Percentiles rank a stretch among this genome's conserved stretches.
These are phyloP conservation scores for Apus apus DNA, from an alignment of 2,113 vertebrate species.

Conservation along the genomic window DNA sequence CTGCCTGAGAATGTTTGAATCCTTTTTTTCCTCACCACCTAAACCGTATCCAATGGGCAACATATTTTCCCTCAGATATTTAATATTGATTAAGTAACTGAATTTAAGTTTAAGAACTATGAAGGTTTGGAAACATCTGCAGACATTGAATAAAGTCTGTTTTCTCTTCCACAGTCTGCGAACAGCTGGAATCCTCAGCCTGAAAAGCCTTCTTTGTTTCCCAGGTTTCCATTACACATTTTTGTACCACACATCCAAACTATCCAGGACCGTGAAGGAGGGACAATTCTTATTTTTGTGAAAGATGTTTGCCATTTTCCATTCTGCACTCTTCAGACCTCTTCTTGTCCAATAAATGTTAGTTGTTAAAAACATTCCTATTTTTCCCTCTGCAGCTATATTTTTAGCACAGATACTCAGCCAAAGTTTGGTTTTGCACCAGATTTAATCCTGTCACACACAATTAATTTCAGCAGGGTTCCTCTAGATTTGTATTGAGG, in stretches of 20 bases:
- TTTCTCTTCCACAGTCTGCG: slow-evolving; percentile 44
- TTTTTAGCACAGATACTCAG: slow-evolving; percentile 18
- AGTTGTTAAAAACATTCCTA: slow-evolving; percentile 12
- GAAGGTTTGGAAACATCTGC: slow-evolving; percentile 60
- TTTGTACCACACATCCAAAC: slow-evolving; percentile 52
- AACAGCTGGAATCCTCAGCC: slow-evolving; percentile 63
- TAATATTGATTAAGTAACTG: slow-evolving; percentile 62
- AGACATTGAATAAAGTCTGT: slow-evolving; percentile 58
- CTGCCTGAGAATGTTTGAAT: slow-evolving; percentile 28
- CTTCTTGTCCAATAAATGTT: slow-evolving; percentile 22
- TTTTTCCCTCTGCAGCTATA: slow-evolving; percentile 11
- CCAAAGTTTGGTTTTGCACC: slow-evolving; percentile 41
- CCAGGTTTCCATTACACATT: slow-evolving; percentile 67
- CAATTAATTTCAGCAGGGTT: slow-evolving; percentile 10
- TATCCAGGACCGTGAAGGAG: slow-evolving; percentile 30
- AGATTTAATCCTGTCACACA: slow-evolving; percentile 21
- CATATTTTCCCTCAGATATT: slow-evolving; percentile 37
- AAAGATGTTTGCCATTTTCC: slow-evolving; percentile 56
- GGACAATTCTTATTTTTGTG: slow-evolving; percentile 37
- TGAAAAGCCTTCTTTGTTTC: slow-evolving; percentile 65
- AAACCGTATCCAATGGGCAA: slow-evolving; percentile 29
- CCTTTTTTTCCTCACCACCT: slow-evolving; percentile 43
- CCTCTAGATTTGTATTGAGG: not conserved
- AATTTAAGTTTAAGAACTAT: slow-evolving; percentile 49
- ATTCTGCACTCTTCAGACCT: slow-evolving; percentile 10